Conservation (phyloP, 2,113 vertebrate species). For the Cheilinus undulatus region DNA sequence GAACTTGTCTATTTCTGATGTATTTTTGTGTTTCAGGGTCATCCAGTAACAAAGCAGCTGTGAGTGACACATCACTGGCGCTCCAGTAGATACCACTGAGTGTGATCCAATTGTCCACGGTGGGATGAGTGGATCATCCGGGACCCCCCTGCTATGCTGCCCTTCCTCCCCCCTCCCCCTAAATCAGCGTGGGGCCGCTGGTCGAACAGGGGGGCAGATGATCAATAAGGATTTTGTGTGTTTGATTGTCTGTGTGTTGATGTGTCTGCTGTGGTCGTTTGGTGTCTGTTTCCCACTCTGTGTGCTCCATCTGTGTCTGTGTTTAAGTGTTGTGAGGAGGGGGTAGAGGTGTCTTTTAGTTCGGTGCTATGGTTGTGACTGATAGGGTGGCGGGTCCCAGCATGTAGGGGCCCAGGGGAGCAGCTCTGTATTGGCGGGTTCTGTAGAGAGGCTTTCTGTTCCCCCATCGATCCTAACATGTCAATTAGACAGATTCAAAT, state of each 20-base stretch:
- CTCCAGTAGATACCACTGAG: constrained; percentile 70
- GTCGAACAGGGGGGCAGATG: constrained; percentile 48
- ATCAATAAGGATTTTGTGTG: constrained; percentile 83
- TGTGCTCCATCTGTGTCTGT: constrained; percentile 23
- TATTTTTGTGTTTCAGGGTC: background rate
- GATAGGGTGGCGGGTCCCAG: constrained; percentile 73
- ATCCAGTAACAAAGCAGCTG: constrained; percentile 15
- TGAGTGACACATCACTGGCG: constrained; percentile 69
- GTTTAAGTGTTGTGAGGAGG: constrained; percentile 54
- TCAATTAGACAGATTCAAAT: constrained; percentile 83
- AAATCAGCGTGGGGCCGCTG: constrained; percentile 59
- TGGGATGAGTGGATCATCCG: constrained; percentile 80
- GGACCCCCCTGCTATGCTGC: constrained; percentile 67
- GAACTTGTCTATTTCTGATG: constrained; percentile 2
- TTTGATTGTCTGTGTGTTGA: constrained; percentile 64
- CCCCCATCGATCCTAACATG: constrained; percentile 78
- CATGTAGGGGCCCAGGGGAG: constrained; percentile 68
- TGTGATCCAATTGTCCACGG: constrained; percentile 81
- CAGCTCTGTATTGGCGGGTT: constrained; percentile 72
- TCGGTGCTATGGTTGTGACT: constrained; percentile 72
- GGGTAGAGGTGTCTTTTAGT: constrained; percentile 60
- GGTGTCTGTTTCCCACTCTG: constrained; percentile 53
- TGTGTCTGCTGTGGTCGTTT: constrained; percentile 36
- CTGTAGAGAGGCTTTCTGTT: constrained; percentile 77
- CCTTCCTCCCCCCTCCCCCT: constrained; percentile 49